Base-by-base conservation (phyloP, 2,113 vertebrate species). In the Galemys pyrenaicus region DNA sequence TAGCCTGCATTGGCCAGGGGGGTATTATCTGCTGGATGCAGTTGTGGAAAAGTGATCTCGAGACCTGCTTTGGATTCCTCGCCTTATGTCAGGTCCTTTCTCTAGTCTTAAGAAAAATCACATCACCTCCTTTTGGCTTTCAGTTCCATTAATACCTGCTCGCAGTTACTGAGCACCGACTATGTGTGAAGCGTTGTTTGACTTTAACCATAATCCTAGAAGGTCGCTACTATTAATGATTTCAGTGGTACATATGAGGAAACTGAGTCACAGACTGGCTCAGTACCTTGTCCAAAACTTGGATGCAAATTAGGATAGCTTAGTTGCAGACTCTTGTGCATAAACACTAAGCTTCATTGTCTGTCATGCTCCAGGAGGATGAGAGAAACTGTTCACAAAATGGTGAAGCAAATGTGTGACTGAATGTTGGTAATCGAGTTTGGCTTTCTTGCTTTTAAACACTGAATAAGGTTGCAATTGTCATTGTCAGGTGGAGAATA, bases 81-180 rank as follows among this genome's bases (percentile, higher is more conserved):
- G 65, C 70, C 49, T 28, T 30, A 30, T 80, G 54, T 70, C 37
- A 15, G 64, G 75, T 24, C 46, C 58, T 94, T 89, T 75, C 58
- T 92, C 24, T 75, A 67, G 37, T 32, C 60, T 82, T 87, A 96
- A 94, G 91, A 77, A 93, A 96, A 94, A 94, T 84, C 46, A 80
- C 67, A 71, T 65, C 30, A 35, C 49, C 2, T 89, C 65, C 44
- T 77, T 94, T 92, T 35, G n/a, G 41, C 56, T 89, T 92, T 93
- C 77, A 80, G 44, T 87, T 46, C 46, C 67, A 46, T 87, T 65
- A 44, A 75, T 83, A 94, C 95, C 28, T 74, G 32, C 32, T 85
- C 10, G 30, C 39, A 19, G 44, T 20, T 71, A 83, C 3, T 71
- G 71, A 93, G 30, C 32, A 73, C 8, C 12, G 71, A 67, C 56